Evolutionary conservation across 2,113 vertebrate genomes (phyloP).

Genomic region (Gorilla gorilla): DNA sequence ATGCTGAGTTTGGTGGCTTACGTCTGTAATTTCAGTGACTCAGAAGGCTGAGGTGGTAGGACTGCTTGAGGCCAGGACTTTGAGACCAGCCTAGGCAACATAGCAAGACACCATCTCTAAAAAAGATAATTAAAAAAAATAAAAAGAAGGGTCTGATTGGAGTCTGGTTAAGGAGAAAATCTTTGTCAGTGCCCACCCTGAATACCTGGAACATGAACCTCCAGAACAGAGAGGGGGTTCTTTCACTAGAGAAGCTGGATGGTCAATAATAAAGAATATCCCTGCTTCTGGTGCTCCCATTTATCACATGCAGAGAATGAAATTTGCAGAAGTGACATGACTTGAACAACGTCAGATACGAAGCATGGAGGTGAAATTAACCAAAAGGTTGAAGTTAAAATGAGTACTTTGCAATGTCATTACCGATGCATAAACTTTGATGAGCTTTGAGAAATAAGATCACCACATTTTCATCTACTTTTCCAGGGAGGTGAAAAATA

Average conservation of each 20-base stretch:
- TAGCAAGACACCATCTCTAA: neutral
- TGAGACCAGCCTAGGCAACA: neutral
- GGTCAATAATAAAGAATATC: neutral
- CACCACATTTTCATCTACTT: neutral
- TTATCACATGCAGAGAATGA: neutral
- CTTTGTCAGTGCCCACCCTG: neutral
- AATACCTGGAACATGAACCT: rapidly evolving
- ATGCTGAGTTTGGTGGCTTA: too few species aligned
- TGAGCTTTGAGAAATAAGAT: neutral
- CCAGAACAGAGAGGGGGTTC: neutral
- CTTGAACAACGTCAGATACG: too few species aligned
- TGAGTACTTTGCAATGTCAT: neutral
- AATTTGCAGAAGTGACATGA: too few species aligned
- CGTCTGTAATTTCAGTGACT: neutral
- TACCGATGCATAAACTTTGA: neutral
- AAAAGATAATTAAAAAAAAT: neutral
- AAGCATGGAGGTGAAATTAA: neutral
- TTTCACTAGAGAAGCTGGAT: neutral
- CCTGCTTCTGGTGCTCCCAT: neutral
- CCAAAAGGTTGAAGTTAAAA: neutral
- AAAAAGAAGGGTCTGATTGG: neutral
- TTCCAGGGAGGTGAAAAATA: neutral
- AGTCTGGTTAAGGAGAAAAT: neutral
- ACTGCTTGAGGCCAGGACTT: neutral
- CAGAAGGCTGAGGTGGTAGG: neutral